These are phyloP conservation scores for Thyatira batis DNA, from an alignment of 2,888 invertebrate genomes.

Conservation along the genomic window DNA sequence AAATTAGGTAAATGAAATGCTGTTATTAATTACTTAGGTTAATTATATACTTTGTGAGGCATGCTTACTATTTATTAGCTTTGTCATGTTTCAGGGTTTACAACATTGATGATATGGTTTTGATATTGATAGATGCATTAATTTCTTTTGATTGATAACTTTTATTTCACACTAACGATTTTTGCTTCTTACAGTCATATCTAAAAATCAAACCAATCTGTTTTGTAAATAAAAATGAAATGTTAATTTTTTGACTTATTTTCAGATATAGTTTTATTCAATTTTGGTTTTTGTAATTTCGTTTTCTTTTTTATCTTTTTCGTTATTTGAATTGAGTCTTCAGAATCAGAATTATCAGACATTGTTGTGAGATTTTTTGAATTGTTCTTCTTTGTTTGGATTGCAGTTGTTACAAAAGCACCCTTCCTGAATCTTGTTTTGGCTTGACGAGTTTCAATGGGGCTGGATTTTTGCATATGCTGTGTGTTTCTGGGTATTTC, in stretches of 20 bases:
- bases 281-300: conserved; percentile 58
- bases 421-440: conserved; percentile 82
- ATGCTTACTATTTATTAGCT: too few relatives aligned
- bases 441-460: conserved; percentile 49
- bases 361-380: conserved; percentile 43
- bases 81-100: too few relatives aligned
- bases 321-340: conserved; percentile 65
- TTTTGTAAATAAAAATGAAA: conserved; percentile 5
- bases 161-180: not conserved
- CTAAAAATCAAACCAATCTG: conserved; percentile 21
- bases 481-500: conserved; percentile 67
- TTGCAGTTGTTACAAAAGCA: conserved; percentile 83
- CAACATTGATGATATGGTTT: too few relatives aligned
- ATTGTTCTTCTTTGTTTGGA: conserved; percentile 66
- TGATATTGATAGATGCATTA: too few relatives aligned
- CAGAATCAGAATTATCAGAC: conserved; percentile 72
- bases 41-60: too few relatives aligned
- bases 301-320: conserved; percentile 76
- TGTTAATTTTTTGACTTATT: conserved; percentile 52
- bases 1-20: too few relatives aligned
- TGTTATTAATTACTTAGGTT: too few relatives aligned
- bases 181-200: not conserved
- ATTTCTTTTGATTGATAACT: not conserved
- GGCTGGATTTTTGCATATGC: conserved; percentile 43
- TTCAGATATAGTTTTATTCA: conserved; percentile 54